These are phyloP conservation scores for Galerucella nymphaeae DNA, from an alignment of 2,888 invertebrate genomes.

Conservation along the genomic window DNA sequence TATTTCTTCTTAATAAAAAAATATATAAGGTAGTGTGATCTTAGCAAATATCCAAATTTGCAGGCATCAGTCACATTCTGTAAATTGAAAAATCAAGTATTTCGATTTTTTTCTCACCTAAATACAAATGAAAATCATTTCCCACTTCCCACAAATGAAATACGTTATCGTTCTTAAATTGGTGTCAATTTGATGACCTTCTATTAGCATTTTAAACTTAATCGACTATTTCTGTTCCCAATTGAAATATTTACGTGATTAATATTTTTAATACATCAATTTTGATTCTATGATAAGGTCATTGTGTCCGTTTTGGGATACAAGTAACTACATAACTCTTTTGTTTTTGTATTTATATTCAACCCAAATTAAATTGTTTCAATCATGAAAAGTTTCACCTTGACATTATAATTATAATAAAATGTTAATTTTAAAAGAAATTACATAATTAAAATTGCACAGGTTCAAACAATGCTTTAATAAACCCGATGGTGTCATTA, in stretches of 20 bases:
- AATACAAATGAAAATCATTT: too few species aligned
- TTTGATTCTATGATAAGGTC: background rate
- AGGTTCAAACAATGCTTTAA: too few species aligned
- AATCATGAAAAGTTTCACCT: background rate
- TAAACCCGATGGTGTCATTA: too few species aligned
- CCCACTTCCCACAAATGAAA: background rate
- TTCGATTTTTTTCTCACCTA: too few species aligned
- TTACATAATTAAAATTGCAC: too few species aligned
- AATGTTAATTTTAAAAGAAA: background rate
- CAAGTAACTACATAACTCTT: background rate
- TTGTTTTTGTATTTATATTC: background rate
- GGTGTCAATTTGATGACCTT: conserved; percentile 4
- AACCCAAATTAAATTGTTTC: background rate
- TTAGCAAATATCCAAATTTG: too few species aligned
- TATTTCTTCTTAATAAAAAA: too few species aligned
- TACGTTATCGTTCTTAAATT: background rate
- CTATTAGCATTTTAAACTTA: background rate
- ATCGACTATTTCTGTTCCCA: background rate
- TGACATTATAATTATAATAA: background rate
- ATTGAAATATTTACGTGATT: background rate
- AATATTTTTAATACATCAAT: background rate
- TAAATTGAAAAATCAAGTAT: too few species aligned
- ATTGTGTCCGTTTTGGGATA: background rate
- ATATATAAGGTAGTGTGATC: too few species aligned
- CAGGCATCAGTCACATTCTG: too few species aligned